These are phyloP conservation scores for Capitella teleta DNA, from an alignment of 1,140 invertebrate genomes.

Conservation along the genomic window DNA sequence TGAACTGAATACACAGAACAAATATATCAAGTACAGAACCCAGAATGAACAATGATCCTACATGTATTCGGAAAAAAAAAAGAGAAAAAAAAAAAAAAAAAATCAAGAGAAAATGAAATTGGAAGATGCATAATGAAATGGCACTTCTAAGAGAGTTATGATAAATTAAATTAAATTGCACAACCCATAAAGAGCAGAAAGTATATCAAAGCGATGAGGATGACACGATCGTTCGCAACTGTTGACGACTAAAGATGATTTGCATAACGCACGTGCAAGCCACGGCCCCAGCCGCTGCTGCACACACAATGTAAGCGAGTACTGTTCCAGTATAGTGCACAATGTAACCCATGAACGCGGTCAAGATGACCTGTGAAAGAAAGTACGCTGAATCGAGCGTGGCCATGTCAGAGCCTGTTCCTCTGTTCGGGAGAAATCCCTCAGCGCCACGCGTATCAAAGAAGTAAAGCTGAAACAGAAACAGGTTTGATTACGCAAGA, in stretches of 20 bases:
- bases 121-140: no score
- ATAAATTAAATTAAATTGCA: no score
- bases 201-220: no score
- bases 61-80: no score
- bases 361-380: constrained; percentile 44
- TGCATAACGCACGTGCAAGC: constrained; percentile 26
- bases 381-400: constrained; percentile 44
- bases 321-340: constrained; percentile 41
- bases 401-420: constrained; percentile 43
- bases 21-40: no score
- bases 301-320: constrained; percentile 39
- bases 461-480: constrained; percentile 13
- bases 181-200: no score
- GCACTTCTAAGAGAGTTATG: no score
- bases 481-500: no score
- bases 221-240: not conserved
- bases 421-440: constrained; percentile 15
- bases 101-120: no score
- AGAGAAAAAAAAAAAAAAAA: no score
- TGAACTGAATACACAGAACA: no score
- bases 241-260: constrained; percentile 14
- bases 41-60: no score
- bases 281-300: constrained; percentile 29
- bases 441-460: constrained; percentile 5
- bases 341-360: constrained; percentile 41